These are phyloP conservation scores for Oncopeltus fasciatus DNA, from an alignment of 1,140 invertebrate genomes.

Conservation along the genomic window DNA sequence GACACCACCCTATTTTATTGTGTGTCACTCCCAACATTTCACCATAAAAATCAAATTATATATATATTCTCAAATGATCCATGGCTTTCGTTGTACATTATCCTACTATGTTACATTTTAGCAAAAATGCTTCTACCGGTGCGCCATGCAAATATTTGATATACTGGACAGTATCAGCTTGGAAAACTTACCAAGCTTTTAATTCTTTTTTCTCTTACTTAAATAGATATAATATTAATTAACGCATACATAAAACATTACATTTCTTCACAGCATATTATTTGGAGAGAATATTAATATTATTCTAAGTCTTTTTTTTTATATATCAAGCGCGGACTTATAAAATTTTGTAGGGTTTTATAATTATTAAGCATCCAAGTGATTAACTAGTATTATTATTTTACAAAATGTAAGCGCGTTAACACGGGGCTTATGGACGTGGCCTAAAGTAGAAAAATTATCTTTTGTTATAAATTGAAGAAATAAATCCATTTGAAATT, in stretches of 20 bases:
- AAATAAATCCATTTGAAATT: too few species aligned
- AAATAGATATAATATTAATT: neutral
- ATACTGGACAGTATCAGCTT: conserved; percentile 1
- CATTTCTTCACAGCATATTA: conserved; percentile 6
- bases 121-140: neutral
- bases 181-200: neutral
- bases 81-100: conserved; percentile 5
- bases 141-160: neutral
- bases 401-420: conserved; percentile 1
- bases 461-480: too few species aligned
- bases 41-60: neutral
- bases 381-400: neutral
- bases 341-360: neutral
- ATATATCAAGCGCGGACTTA: neutral
- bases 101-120: neutral
- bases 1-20: neutral
- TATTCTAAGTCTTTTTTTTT: neutral
- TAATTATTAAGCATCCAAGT: neutral
- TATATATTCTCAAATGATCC: conserved; percentile 7
- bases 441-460: neutral
- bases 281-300: neutral
- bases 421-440: conserved; percentile 4
- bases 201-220: neutral
- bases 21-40: neutral
- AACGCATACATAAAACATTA: neutral